Conservation (phyloP, 2,113 vertebrate species). For the Malurus elegans region DNA sequence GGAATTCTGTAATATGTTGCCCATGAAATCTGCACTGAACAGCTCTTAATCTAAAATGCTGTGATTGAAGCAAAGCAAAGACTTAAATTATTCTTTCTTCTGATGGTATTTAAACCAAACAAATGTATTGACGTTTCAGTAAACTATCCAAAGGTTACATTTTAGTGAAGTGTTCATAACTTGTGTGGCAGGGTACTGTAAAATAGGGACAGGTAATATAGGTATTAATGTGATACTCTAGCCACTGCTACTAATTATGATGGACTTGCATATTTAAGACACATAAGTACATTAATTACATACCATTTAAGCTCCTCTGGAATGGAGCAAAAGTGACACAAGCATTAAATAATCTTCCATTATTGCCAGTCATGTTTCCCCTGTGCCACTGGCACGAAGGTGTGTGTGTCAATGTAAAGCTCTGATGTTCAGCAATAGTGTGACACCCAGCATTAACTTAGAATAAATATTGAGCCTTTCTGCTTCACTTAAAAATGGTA, state of each 20-base stretch:
- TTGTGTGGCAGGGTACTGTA: not conserved
- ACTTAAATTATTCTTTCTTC: not conserved
- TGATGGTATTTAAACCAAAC: not conserved
- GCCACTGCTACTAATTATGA: slow-evolving; percentile 21
- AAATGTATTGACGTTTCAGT: not conserved
- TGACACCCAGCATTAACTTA: not conserved
- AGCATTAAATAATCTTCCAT: slow-evolving; percentile 20
- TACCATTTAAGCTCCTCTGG: not conserved
- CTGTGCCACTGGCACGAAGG: not conserved
- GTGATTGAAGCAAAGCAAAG: not conserved
- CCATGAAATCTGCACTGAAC: not conserved
- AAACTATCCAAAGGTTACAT: not conserved
- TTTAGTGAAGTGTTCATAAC: not conserved
- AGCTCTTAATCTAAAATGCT: not conserved
- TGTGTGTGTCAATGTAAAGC: not conserved
- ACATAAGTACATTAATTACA: slow-evolving; percentile 23
- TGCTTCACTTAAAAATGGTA: not conserved
- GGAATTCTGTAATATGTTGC: not conserved
- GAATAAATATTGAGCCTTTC: slow-evolving; percentile 2
- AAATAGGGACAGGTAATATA: not conserved
- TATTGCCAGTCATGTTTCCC: not conserved
- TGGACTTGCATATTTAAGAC: slow-evolving; percentile 12
- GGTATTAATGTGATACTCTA: not conserved
- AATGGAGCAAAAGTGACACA: not conserved
- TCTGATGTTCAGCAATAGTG: not conserved